Evolutionary conservation across 2,797 vertebrate genomes (phyloP), one percentile per base, ranked within the genome.

Genomic region (Merluccius polli): DNA sequence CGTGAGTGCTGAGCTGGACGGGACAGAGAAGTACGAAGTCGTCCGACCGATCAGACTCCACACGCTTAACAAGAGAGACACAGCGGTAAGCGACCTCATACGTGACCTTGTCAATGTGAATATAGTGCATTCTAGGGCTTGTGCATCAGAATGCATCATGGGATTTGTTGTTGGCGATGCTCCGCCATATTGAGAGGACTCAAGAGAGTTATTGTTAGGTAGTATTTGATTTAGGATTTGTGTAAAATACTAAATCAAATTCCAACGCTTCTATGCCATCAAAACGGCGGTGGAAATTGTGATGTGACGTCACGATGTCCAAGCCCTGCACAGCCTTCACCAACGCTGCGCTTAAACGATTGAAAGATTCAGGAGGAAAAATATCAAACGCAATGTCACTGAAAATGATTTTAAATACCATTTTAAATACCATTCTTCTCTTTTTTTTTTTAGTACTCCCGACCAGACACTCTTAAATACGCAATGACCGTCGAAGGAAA

Each of bases 11-110:
- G 76, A 48, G 1, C 82, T 87, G 63, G 77, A 90, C 5, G 86
- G 87, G 1, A 81, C 75, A 12, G 82, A 82, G 48, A 81, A 88
- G 74, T 93, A 91, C 18, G 92, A 94, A 77, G 84, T 95, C 67
- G 89, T 95, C 59, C 90, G 85, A 77, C 93, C 94, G 8, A 48
- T 94, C 76, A 87, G 84, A 83, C 83, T 94, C 44, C 93, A 94
- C 79, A 44, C 88, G 0, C 74, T 92, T 21, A 84, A 88, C 48
- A 94, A 91, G 82, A 86, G 94, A 88, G 73, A 92, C 1, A n/a
- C 87, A 68, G 85, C 90, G 87, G 93, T 94, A 76, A 69, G 29
- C 3, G 6, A 3, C 21, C 21, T 59, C 52, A 24, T 59, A 24
- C 36, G 6, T 10, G 52, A 24, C n/a, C 52, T 59, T 7, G 7